Percentiles rank a stretch among this genome's conserved stretches.
Evolutionary conservation across 2,888 invertebrate genomes (phyloP).

Genomic region (Macropis europaea): DNA sequence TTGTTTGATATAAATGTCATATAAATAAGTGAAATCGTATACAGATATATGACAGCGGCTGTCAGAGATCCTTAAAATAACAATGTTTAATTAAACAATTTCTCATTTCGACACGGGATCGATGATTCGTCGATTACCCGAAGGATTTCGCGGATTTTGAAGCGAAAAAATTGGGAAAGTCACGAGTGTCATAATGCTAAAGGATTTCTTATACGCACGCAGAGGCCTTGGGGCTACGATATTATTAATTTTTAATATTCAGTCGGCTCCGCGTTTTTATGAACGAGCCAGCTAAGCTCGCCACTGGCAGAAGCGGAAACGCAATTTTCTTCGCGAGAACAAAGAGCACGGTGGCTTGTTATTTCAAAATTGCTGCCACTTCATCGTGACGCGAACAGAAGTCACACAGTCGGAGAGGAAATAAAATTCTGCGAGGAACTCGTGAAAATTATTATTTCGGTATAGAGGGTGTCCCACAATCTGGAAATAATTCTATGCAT

Average conservation of each 20-base stretch:
- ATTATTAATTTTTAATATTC: conserved; percentile 35
- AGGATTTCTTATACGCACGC: background rate
- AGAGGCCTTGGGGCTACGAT: background rate
- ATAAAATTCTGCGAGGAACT: conserved; percentile 9
- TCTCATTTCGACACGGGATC: no score
- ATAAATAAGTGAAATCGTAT: no score
- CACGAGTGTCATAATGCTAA: no score
- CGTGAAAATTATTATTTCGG: conserved; percentile 29
- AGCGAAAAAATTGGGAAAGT: no score
- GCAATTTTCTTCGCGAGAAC: conserved; percentile 36
- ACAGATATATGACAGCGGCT: no score
- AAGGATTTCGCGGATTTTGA: no score
- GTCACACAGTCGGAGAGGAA: conserved; percentile 2
- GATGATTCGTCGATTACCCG: no score
- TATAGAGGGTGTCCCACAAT: no score
- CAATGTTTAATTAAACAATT: no score
- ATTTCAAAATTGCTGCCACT: conserved; percentile 45
- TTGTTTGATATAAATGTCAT: no score
- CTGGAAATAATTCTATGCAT: no score
- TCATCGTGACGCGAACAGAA: conserved; percentile 26
- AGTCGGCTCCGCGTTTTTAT: background rate
- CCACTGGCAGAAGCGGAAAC: conserved; percentile 14
- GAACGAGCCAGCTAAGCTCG: conserved; percentile 15
- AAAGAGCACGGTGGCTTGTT: conserved; percentile 37
- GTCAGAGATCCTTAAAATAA: no score